Evolutionary conservation across 2,797 vertebrate species (phyloP).

Genomic region (Enteromius trimaculatus): DNA sequence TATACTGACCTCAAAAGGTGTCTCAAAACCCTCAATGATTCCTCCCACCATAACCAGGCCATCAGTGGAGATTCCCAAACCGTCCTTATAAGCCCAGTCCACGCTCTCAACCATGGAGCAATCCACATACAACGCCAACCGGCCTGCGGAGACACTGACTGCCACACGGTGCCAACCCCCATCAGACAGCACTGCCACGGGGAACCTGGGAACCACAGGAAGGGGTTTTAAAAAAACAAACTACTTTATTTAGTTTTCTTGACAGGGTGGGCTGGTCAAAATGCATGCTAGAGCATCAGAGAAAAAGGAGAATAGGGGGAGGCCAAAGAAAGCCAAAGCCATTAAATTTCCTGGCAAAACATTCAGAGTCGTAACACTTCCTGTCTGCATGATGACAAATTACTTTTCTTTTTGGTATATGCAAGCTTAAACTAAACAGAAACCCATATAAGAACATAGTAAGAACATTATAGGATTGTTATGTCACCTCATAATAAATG

Average conservation of each 20-base stretch:
- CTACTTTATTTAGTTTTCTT: slow-evolving; percentile 4
- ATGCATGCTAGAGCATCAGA: background rate
- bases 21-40: slow-evolving; percentile 80
- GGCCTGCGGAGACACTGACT: slow-evolving; percentile 78
- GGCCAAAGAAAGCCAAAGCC: background rate
- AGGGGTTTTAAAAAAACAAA: background rate
- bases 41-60: slow-evolving; percentile 86
- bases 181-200: slow-evolving; percentile 78
- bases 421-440: slow-evolving; percentile 34
- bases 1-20: slow-evolving; percentile 83
- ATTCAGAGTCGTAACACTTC: slow-evolving; percentile 3
- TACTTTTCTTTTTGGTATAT: slow-evolving; percentile 3
- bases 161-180: slow-evolving; percentile 85
- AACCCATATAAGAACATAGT: slow-evolving; percentile 21
- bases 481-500: slow-evolving; percentile 32
- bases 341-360: slow-evolving; percentile 12
- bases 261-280: background rate
- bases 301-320: background rate
- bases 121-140: slow-evolving; percentile 83
- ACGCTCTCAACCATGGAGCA: slow-evolving; percentile 84
- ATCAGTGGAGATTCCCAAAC: slow-evolving; percentile 78
- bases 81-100: slow-evolving; percentile 80
- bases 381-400: slow-evolving; percentile 9
- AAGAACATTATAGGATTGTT: slow-evolving; percentile 1
- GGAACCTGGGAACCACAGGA: slow-evolving; percentile 76